phyloP scores from a whole-genome alignment of 2,797 vertebrate species.

The Labeo calbasu region DNA sequence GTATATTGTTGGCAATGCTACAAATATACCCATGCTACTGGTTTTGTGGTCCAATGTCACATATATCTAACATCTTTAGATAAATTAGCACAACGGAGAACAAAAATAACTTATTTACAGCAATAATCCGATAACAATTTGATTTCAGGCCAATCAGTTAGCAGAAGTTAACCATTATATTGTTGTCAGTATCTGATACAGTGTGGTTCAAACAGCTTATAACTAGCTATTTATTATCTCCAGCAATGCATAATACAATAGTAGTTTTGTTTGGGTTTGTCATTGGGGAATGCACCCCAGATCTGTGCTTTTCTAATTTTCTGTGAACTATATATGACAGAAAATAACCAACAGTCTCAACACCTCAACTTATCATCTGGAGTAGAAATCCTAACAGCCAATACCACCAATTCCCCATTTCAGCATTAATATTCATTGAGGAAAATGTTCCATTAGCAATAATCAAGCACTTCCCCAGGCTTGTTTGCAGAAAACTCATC shows the following conservation, averaged over 20 bases:
- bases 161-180: neutral
- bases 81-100: neutral
- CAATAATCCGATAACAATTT: neutral
- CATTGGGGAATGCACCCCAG: neutral
- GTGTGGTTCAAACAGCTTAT: neutral
- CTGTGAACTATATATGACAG: neutral
- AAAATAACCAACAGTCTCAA: slow-evolving; percentile 44
- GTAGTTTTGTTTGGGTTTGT: neutral
- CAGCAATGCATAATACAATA: neutral
- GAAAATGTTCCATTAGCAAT: slow-evolving; percentile 65
- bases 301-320: neutral
- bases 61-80: neutral
- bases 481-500: slow-evolving; percentile 62
- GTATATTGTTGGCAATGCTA: too few relatives aligned
- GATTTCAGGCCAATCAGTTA: neutral
- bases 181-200: neutral
- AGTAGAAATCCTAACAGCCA: slow-evolving; percentile 54
- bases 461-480: slow-evolving; percentile 61
- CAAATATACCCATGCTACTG: too few relatives aligned
- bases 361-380: slow-evolving; percentile 40
- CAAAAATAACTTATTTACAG: neutral
- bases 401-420: slow-evolving; percentile 60
- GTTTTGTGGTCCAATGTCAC: too few relatives aligned
- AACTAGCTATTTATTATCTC: neutral
- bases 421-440: slow-evolving; percentile 65